phyloP scores from a whole-genome alignment of 2,888 invertebrate species.

The Synergus itoensis region DNA sequence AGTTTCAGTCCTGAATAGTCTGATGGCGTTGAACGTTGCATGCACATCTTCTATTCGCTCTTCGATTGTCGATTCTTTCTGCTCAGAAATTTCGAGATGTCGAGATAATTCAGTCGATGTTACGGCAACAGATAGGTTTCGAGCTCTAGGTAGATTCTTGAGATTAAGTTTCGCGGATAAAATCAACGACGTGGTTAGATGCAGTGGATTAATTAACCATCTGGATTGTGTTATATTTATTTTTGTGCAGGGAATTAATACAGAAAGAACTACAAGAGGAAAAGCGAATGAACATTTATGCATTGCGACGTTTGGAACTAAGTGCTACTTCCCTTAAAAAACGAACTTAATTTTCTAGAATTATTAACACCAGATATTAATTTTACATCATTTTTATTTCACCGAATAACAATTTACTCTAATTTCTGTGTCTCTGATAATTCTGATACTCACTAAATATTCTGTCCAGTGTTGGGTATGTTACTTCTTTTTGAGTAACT shows the following conservation, averaged over 20 bases:
- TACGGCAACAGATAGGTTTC: slow-evolving; percentile 44
- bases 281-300: slow-evolving; percentile 39
- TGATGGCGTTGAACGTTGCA: slow-evolving; percentile 12
- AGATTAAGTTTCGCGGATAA: not conserved
- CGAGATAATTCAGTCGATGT: slow-evolving; percentile 50
- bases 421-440: too few relatives aligned
- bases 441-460: too few relatives aligned
- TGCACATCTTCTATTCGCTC: slow-evolving; percentile 48
- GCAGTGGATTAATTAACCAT: not conserved
- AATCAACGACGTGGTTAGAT: not conserved
- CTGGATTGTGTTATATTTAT: not conserved
- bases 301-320: slow-evolving; percentile 8
- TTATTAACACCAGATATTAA: not conserved
- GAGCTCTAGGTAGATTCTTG: slow-evolving; percentile 45
- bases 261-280: slow-evolving; percentile 39
- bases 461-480: too few relatives aligned
- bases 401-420: too few relatives aligned
- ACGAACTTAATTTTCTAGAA: not conserved
- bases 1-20: slow-evolving; percentile 56
- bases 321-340: not conserved
- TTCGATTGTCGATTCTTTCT: slow-evolving; percentile 51
- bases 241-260: not conserved
- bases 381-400: not conserved
- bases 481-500: too few relatives aligned
- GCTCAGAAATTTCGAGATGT: slow-evolving; percentile 50